Conservation (phyloP, 2,888 invertebrate species). For the Chymomyza fuscimana region DNA sequence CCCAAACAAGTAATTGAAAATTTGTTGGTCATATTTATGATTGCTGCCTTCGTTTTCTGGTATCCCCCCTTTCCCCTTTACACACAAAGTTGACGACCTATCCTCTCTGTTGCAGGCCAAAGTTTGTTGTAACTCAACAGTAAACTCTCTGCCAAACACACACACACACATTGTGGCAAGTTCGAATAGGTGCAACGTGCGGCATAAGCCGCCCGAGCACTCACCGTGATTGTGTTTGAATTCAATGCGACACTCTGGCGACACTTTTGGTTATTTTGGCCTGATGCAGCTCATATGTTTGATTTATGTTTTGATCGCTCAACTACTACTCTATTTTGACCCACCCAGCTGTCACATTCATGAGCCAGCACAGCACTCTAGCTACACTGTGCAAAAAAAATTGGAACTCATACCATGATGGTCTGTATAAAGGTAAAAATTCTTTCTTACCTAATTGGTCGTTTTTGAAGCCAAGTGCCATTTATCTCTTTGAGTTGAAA, state of each 20-base stretch:
- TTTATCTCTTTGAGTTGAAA: no score
- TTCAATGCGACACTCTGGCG: not conserved
- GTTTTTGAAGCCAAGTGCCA: no score
- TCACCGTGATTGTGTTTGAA: not conserved
- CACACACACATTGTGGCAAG: not conserved
- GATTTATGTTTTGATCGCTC: not conserved
- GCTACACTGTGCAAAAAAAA: not conserved
- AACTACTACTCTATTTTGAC: not conserved
- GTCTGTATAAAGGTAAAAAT: no score
- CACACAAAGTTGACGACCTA: not conserved
- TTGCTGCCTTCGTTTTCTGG: not conserved
- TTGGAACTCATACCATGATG: no score
- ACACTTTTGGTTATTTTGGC: not conserved
- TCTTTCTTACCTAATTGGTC: no score
- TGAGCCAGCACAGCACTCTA: not conserved
- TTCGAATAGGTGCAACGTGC: not conserved
- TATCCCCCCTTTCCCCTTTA: not conserved
- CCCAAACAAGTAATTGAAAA: slow-evolving; percentile 73
- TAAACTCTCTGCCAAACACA: not conserved
- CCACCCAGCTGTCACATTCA: not conserved
- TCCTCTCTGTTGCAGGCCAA: not conserved
- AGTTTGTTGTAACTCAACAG: not conserved
- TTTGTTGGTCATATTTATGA: slow-evolving; percentile 66
- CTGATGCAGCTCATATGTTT: not conserved
- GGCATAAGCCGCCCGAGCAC: not conserved